Percentiles rank a stretch among this genome's conserved stretches.
Evolutionary conservation across 2,113 vertebrate species (phyloP).

Genomic region (Hylia prasina): DNA sequence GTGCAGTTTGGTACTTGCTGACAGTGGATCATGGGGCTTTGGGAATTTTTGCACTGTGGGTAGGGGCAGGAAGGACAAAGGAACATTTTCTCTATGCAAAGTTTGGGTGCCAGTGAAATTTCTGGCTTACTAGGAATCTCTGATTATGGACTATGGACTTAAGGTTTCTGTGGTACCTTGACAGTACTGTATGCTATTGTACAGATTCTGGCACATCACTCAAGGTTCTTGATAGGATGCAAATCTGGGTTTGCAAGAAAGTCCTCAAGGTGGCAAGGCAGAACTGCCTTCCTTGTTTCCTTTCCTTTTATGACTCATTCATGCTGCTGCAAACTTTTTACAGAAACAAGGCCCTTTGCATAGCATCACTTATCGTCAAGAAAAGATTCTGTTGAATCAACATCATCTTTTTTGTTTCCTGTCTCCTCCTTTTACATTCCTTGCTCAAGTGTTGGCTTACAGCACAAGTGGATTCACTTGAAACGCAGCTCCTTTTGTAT

Average conservation of each 20-base stretch:
- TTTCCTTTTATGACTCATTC: background rate
- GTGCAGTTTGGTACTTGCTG: accelerated
- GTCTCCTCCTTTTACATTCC: background rate
- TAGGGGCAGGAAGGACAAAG: accelerated
- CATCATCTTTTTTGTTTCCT: background rate
- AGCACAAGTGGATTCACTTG: accelerated
- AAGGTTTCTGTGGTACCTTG: background rate
- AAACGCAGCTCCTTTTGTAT: background rate
- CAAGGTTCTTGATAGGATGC: background rate
- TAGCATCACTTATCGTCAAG: background rate
- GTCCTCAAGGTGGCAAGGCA: background rate
- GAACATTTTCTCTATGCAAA: background rate
- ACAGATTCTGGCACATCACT: background rate
- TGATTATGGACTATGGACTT: background rate
- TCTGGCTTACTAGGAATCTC: background rate
- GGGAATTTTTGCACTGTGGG: background rate
- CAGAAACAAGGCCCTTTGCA: background rate
- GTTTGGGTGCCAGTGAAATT: background rate
- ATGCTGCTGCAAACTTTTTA: background rate
- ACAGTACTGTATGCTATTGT: background rate
- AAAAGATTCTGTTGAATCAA: background rate
- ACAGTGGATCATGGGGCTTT: background rate
- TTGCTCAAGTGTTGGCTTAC: background rate
- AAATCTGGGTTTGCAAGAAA: background rate
- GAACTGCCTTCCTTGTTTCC: background rate